Percentiles rank a stretch among this genome's conserved stretches.
These are phyloP conservation scores for Dilophus febrilis DNA, from an alignment of 2,888 invertebrate species.

Conservation along the genomic window DNA sequence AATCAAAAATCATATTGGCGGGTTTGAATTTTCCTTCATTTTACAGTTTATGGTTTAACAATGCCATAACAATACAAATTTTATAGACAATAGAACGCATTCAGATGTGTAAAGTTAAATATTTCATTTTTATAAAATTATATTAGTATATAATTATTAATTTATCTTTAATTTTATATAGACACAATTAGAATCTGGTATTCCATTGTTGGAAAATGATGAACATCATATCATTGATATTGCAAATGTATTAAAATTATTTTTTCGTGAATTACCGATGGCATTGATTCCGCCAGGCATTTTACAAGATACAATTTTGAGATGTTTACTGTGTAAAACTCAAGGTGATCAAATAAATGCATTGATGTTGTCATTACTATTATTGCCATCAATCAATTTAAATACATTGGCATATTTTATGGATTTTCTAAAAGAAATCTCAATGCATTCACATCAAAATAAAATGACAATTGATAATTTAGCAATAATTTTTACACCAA, in stretches of 20 bases:
- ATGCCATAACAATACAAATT: too few relatives aligned
- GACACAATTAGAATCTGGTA: slow-evolving; percentile 53
- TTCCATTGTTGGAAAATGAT: slow-evolving; percentile 45
- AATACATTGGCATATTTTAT: slow-evolving; percentile 67
- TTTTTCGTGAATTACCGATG: slow-evolving; percentile 69
- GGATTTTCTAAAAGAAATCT: slow-evolving; percentile 39
- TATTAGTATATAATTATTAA: slow-evolving; percentile 5
- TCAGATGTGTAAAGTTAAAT: neutral
- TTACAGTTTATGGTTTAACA: too few relatives aligned
- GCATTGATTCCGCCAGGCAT: slow-evolving; percentile 50
- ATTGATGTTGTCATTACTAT: slow-evolving; percentile 45
- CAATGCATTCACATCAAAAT: slow-evolving; percentile 49
- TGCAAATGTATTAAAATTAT: slow-evolving; percentile 69
- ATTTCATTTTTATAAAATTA: neutral
- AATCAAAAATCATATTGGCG: neutral
- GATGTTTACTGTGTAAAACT: slow-evolving; percentile 42
- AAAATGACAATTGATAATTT: slow-evolving; percentile 73
- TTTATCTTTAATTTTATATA: slow-evolving; percentile 21
- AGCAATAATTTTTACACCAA: slow-evolving; percentile 71
- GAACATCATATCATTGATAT: slow-evolving; percentile 73
- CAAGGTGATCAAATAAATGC: slow-evolving; percentile 38
- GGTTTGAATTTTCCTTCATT: too few relatives aligned
- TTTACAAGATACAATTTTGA: slow-evolving; percentile 58
- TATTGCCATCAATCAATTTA: slow-evolving; percentile 60
- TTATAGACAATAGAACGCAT: too few relatives aligned